A percentile compares a stretch with the other conserved stretches of the same genome.
phyloP scores from a whole-genome alignment of 2,113 vertebrate genomes.

The Corythoichthys intestinalis region DNA sequence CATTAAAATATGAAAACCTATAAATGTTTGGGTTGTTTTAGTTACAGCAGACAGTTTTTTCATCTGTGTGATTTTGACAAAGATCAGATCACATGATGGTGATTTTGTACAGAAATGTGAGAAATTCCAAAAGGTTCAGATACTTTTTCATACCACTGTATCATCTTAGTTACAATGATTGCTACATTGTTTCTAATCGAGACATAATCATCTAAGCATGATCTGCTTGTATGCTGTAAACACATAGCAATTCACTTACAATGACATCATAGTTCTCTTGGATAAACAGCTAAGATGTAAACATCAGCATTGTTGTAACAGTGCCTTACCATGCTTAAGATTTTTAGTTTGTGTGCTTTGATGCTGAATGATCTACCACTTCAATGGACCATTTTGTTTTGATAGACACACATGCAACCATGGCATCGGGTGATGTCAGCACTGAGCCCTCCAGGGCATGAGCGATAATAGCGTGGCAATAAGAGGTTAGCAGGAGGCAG shows the following conservation, averaged over 20 bases:
- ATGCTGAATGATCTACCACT: neutral
- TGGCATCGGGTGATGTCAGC: slow-evolving; percentile 12
- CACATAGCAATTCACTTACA: neutral
- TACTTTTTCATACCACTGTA: too few relatives aligned
- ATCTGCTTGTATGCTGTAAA: neutral
- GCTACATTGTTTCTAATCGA: neutral
- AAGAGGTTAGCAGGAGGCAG: slow-evolving; percentile 32
- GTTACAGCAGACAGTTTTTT: too few relatives aligned
- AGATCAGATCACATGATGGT: too few relatives aligned
- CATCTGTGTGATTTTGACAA: too few relatives aligned
- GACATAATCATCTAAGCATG: neutral
- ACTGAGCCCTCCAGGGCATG: neutral
- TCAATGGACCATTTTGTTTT: slow-evolving; percentile 23
- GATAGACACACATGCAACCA: slow-evolving; percentile 17
- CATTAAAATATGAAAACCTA: too few relatives aligned
- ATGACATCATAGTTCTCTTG: neutral
- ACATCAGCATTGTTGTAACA: neutral
- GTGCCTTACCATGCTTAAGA: neutral
- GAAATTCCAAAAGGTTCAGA: too few relatives aligned
- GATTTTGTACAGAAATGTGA: too few relatives aligned
- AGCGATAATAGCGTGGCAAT: slow-evolving; percentile 40
- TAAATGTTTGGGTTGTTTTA: too few relatives aligned
- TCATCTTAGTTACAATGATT: neutral
- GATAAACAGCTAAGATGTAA: neutral
- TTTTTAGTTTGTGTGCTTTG: neutral